Percentiles rank a stretch among this genome's conserved stretches.
Evolutionary conservation across 1,140 invertebrate species (phyloP).

Genomic region (Zaprionus lachaisei): DNA sequence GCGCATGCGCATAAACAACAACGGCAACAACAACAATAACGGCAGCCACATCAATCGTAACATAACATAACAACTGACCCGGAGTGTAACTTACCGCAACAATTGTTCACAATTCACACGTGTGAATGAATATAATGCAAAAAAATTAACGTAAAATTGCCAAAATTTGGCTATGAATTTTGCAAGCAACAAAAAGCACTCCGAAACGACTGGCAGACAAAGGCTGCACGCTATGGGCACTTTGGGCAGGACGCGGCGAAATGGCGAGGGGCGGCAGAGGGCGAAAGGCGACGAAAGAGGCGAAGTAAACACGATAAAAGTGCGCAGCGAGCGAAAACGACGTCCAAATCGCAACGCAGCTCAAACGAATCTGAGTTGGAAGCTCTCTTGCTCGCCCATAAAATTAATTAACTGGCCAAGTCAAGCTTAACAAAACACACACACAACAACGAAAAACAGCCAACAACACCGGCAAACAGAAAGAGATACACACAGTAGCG

Average conservation of each 20-base stretch:
- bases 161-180: conserved; percentile 61
- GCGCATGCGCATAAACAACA: conserved; percentile 67
- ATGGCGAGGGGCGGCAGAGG: conserved; percentile 10
- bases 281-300: conserved; percentile 17
- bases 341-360: conserved; percentile 69
- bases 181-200: conserved; percentile 38
- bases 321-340: conserved; percentile 44
- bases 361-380: conserved; percentile 66
- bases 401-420: conserved; percentile 80
- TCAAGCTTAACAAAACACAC: conserved; percentile 66
- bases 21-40: conserved; percentile 36
- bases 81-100: conserved; percentile 70
- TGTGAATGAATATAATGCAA: conserved; percentile 42
- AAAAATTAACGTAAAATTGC: conserved; percentile 28
- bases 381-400: conserved; percentile 58
- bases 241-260: conserved; percentile 56
- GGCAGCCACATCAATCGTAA: background rate
- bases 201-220: background rate
- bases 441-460: conserved; percentile 26
- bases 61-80: conserved; percentile 34
- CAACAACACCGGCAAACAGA: conserved; percentile 7
- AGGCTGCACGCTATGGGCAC: conserved; percentile 8
- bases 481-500: conserved; percentile 31
- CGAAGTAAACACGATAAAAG: background rate
- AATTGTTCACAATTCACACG: conserved; percentile 41